Evolutionary conservation across 2,797 vertebrate species (phyloP), one percentile per base, ranked within the genome.

Genomic region (Hoplostethus atlanticus): DNA sequence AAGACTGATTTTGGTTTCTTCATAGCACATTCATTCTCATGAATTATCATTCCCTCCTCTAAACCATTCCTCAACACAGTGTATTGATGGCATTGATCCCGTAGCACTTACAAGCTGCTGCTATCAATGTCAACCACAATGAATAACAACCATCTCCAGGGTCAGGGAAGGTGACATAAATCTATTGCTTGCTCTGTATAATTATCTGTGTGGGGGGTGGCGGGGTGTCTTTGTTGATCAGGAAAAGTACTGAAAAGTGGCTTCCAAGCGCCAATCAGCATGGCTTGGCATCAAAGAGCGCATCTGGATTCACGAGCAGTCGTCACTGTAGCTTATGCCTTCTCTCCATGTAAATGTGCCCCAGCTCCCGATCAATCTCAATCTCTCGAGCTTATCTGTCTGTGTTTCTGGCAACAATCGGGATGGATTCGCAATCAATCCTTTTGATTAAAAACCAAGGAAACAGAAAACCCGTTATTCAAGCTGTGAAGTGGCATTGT

Each of bases 91-190:
- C 50, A 48, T 15, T 47, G 12, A 52, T 63, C 7, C 10, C 7
- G 8, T 10, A 54, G 36, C 52, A 34, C 13, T 56, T 6, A n/a
- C 12, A 48, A 48, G 44, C 3, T 60, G 56, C 57, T 55, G 21
- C 40, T 31, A 38, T 72, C 61, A 36, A 17, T 11, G 42, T 34
- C 51, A 34, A 57, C 62, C 46, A 9, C 36, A 16, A 13, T 4
- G 47, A 46, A 15, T 56, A 28, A 34, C 52, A 38, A 1, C 13
- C 6, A 13, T 53, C 51, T 17, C 38, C 34, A 60, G 71, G 57
- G 64, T 68, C 64, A 42, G 40, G 25, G 21, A 61, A 74, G 68
- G 71, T 50, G 57, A 73, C 71, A 42, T 30, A 13, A 56, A 62
- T 50, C 52, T 63, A 40, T 36, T 50, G 46, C 51, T 31, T n/a